These are phyloP conservation scores for Argyra leucocephala DNA, from an alignment of 2,888 invertebrate species.

Conservation along the genomic window DNA sequence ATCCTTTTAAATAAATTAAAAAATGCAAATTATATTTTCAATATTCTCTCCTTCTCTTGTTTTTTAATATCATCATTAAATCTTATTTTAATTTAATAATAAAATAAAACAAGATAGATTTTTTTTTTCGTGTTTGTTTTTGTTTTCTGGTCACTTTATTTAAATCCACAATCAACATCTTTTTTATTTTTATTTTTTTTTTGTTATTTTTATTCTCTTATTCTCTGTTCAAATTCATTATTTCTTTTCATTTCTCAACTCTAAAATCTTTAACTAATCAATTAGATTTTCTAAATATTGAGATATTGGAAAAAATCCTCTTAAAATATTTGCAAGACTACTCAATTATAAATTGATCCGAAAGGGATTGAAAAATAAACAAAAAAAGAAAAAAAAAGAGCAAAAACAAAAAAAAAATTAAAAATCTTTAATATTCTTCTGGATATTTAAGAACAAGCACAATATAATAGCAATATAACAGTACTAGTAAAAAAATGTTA, in stretches of 20 bases:
- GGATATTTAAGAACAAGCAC: neutral
- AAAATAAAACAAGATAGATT: too few species aligned
- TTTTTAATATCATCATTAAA: too few species aligned
- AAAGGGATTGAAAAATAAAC: neutral
- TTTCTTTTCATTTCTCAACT: neutral
- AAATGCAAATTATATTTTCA: too few species aligned
- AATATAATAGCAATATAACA: neutral
- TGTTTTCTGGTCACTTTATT: neutral
- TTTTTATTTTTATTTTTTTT: neutral
- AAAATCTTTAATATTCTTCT: neutral
- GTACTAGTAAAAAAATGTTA: neutral
- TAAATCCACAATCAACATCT: neutral
- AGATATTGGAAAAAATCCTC: neutral
- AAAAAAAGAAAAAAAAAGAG: neutral
- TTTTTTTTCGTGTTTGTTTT: too few species aligned
- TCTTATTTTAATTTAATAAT: too few species aligned
- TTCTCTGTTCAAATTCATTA: neutral
- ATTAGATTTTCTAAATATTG: neutral
- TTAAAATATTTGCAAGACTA: constrained; percentile 4
- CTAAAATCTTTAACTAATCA: neutral
- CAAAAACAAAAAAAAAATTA: neutral
- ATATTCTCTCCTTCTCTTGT: too few species aligned
- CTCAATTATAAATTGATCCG: constrained; percentile 4
- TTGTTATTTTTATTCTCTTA: neutral
- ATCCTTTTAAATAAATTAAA: too few species aligned